These are phyloP conservation scores for Antrozous pallidus DNA, from an alignment of 2,797 vertebrate genomes.

Conservation along the genomic window DNA sequence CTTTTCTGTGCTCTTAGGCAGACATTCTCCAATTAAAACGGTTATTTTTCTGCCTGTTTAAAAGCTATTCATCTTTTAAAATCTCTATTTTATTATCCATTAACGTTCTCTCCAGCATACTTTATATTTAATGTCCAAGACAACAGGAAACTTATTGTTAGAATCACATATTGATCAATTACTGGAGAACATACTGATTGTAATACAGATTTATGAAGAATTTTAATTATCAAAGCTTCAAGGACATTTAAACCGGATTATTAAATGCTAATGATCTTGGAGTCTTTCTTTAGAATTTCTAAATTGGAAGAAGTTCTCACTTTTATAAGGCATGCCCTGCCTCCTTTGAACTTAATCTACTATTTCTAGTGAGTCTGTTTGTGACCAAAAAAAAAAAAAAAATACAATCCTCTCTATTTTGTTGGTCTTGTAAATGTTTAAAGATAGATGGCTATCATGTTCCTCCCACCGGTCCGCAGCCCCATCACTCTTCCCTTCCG, in stretches of 20 bases:
- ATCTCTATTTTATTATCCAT: neutral
- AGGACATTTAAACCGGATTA: neutral
- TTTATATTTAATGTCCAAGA: neutral
- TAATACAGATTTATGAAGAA: neutral
- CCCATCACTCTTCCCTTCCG: conserved; percentile 67
- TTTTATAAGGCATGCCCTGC: neutral
- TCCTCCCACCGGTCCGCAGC: conserved; percentile 49
- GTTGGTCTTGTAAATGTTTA: conserved; percentile 74
- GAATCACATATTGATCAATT: neutral
- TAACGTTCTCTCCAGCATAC: neutral
- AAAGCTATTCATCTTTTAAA: neutral
- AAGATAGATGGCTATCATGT: conserved; percentile 77
- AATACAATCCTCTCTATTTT: conserved; percentile 50
- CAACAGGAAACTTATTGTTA: neutral
- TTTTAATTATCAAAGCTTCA: neutral
- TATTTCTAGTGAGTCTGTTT: conserved; percentile 17
- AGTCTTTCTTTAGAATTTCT: neutral
- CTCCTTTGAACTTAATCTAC: conserved; percentile 48
- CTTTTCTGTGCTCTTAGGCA: neutral
- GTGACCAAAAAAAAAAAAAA: neutral
- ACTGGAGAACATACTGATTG: neutral
- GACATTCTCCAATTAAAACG: neutral
- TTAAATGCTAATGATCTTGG: neutral
- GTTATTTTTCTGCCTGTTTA: neutral
- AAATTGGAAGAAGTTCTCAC: neutral